Evolutionary conservation across 2,888 invertebrate genomes (phyloP), one percentile per base, ranked within the genome.

Genomic region (Odontomyia ornata): DNA sequence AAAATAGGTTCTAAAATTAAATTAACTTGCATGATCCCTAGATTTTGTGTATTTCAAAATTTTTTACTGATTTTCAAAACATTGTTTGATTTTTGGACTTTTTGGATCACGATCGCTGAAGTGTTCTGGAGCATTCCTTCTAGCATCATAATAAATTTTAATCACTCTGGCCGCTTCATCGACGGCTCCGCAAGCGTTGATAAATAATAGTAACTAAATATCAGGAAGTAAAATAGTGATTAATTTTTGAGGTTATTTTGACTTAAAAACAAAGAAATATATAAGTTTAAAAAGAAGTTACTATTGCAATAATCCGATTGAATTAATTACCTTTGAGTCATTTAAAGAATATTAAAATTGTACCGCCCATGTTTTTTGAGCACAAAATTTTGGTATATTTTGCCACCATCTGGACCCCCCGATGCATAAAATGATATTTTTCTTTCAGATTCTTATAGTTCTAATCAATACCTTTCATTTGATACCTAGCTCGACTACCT

Each of bases 61-160:
- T 5, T 89, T 86, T 83, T 89, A 90, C 83, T 89, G 85, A 2
- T 88, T 86, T 79, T 86, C 87, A 80, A 91, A 81, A 25, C 87
- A 86, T 79, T 85, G 84, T 76, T 87, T 84, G 18, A 89, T 79
- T 76, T 86, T 86, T 1, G 85, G 84, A 1, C 80, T 80, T 1
- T 82, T 82, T 13, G 89, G 82, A 82, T 89, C 86, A 73, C 92
- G 87, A 78, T 90, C 88, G 75, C 88, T 88, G 81, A 92, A 93
- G 80, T 92, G 88, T 82, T 92, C 91, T 0, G 92, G 91, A 0
- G 88, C 88, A 80, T 89, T 89, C 80, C 88, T 89, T 79, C 90
- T 88, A 75, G 89, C 85, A 43, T 87, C 87, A 82, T 91, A 92
- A 85, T 91, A 92, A 77, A 88, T 88, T 80, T 89, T 88, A 81